A percentile compares a stretch with the other conserved stretches of the same genome.
Evolutionary conservation across 2,113 vertebrate species (phyloP).

Genomic region (Hippopotamus amphibius): DNA sequence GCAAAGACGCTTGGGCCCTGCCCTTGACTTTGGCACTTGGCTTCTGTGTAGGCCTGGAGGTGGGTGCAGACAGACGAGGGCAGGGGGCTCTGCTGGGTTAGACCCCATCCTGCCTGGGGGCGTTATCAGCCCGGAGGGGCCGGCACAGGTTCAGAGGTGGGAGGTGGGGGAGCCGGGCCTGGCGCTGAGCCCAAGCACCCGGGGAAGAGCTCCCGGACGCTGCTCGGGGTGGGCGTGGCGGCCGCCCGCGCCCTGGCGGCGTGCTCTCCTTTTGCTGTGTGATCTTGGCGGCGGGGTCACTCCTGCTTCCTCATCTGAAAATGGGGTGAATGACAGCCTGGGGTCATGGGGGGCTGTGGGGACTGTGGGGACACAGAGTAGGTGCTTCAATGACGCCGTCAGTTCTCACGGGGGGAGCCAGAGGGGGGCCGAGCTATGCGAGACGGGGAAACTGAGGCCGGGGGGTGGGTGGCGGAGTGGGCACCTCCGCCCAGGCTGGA

Average conservation of each 20-base stretch:
- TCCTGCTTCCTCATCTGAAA: neutral
- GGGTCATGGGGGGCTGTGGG: neutral
- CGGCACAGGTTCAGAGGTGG: rapidly evolving
- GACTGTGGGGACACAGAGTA: neutral
- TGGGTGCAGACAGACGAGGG: too few species aligned
- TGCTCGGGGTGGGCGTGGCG: neutral
- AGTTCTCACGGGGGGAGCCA: neutral
- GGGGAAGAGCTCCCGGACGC: neutral
- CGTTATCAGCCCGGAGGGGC: neutral
- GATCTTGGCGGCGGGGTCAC: rapidly evolving
- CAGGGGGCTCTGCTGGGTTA: too few species aligned
- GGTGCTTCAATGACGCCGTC: rapidly evolving
- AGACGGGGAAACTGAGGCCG: neutral
- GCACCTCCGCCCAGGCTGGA: neutral
- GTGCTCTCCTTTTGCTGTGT: rapidly evolving
- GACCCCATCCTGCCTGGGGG: rapidly evolving
- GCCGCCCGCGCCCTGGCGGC: rapidly evolving
- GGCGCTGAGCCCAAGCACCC: rapidly evolving
- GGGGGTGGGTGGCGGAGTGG: neutral
- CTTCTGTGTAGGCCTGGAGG: slow-evolving; percentile 49
- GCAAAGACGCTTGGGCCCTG: rapidly evolving
- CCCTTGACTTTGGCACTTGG: slow-evolving; percentile 67
- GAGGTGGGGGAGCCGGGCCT: rapidly evolving
- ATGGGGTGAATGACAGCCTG: neutral
- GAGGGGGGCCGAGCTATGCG: rapidly evolving